These are phyloP conservation scores for Morpho achilles DNA, from an alignment of 2,888 invertebrate genomes.

Conservation along the genomic window DNA sequence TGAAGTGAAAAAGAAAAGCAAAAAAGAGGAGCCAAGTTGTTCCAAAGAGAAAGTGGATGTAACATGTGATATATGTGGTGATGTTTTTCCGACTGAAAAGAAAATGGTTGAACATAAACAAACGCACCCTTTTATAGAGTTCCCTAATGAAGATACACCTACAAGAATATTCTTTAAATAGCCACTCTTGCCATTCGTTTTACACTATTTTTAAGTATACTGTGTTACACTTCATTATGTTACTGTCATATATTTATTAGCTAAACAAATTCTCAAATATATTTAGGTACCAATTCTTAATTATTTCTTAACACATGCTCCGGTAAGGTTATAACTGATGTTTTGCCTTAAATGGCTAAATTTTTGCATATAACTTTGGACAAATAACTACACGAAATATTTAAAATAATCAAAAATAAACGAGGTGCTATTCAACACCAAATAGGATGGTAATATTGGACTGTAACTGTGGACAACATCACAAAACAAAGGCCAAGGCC, in stretches of 20 bases:
- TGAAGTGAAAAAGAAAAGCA: constrained; percentile 37
- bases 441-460: no score
- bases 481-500: no score
- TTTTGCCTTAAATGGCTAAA: no score
- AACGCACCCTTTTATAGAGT: constrained; percentile 71
- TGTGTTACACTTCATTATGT: constrained; percentile 18
- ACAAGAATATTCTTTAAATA: constrained; percentile 75
- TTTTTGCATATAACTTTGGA: no score
- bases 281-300: no score
- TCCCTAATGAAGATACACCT: constrained; percentile 68
- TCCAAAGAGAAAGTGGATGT: constrained; percentile 29
- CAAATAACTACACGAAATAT: no score
- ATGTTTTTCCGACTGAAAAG: constrained; percentile 51
- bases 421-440: no score
- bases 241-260: not conserved
- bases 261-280: no score
- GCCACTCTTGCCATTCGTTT: constrained; percentile 38
- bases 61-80: constrained; percentile 67
- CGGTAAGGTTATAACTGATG: no score
- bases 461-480: no score
- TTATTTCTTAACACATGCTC: no score
- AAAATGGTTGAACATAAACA: constrained; percentile 66
- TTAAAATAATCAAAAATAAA: no score
- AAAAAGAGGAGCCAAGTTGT: constrained; percentile 25
- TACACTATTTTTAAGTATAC: constrained; percentile 21